Evolutionary conservation across 1,140 invertebrate species (phyloP).

Genomic region (Tetramorium alpestre): DNA sequence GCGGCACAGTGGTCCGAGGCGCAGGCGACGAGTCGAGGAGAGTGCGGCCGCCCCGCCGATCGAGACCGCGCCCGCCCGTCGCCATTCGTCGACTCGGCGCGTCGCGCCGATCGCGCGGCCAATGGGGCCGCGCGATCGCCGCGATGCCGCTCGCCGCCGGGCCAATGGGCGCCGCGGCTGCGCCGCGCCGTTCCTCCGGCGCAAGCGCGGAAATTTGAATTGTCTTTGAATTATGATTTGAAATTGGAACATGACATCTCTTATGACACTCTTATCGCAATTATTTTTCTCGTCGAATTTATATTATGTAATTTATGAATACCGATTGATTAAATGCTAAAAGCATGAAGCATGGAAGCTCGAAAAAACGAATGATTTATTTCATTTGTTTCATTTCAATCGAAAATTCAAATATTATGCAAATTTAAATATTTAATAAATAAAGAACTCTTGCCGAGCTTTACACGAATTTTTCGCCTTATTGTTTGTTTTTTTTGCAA

Average conservation of each 20-base stretch:
- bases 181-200: no score
- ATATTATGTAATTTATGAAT: no score
- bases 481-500: no score
- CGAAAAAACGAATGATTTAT: not conserved
- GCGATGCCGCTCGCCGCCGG: not conserved
- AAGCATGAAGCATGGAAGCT: not conserved
- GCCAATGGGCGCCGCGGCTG: not conserved
- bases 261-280: not conserved
- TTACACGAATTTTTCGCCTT: no score
- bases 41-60: not conserved
- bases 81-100: not conserved
- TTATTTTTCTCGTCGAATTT: not conserved
- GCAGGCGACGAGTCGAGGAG: no score
- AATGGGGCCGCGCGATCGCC: not conserved
- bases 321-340: no score
- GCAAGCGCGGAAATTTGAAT: not conserved
- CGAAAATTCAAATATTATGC: no score
- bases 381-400: not conserved
- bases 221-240: not conserved
- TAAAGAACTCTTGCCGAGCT: no score
- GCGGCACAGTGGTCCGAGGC: not conserved
- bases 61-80: slow-evolving; percentile 45
- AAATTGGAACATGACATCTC: not conserved
- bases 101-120: not conserved
- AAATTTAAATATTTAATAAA: no score